Conservation (phyloP, 2,113 vertebrate species). For the Pollachius pollachius region DNA sequence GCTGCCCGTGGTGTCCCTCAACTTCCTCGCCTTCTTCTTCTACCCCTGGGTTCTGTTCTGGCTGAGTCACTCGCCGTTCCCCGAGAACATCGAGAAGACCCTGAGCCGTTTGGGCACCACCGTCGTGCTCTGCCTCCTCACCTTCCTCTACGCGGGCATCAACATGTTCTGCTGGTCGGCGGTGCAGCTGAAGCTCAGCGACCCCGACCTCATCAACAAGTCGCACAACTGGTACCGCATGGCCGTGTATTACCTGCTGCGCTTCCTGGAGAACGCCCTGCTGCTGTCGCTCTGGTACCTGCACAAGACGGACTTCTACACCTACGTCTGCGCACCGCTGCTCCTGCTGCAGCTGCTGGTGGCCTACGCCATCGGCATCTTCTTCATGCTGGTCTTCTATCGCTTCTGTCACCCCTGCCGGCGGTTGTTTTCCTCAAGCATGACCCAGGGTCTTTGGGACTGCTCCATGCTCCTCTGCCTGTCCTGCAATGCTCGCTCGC, state of each 20-base stretch:
- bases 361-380: slow-evolving; percentile 81
- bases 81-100: slow-evolving; percentile 94
- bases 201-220: slow-evolving; percentile 92
- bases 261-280: slow-evolving; percentile 89
- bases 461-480: slow-evolving; percentile 79
- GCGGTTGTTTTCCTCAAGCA: slow-evolving; percentile 87
- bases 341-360: slow-evolving; percentile 85
- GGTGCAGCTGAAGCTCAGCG: slow-evolving; percentile 87
- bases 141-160: slow-evolving; percentile 93
- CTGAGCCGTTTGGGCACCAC: slow-evolving; percentile 88
- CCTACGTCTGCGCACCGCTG: slow-evolving; percentile 82
- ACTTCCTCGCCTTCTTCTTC: slow-evolving; percentile 88
- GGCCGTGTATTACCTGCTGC: slow-evolving; percentile 85
- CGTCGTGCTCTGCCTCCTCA: slow-evolving; percentile 88
- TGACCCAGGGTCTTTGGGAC: slow-evolving; percentile 77
- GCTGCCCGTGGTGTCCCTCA: slow-evolving; percentile 78
- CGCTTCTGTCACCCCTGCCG: slow-evolving; percentile 95
- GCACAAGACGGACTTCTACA: slow-evolving; percentile 85
- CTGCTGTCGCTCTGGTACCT: slow-evolving; percentile 90
- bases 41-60: slow-evolving; percentile 93
- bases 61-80: slow-evolving; percentile 88
- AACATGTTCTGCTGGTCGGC: slow-evolving; percentile 99
- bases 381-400: slow-evolving; percentile 97
- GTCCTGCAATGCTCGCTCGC: slow-evolving; percentile 39
- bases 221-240: slow-evolving; percentile 90